These are phyloP conservation scores for Arizona elegans DNA, from an alignment of 2,113 vertebrate species.

Conservation along the genomic window DNA sequence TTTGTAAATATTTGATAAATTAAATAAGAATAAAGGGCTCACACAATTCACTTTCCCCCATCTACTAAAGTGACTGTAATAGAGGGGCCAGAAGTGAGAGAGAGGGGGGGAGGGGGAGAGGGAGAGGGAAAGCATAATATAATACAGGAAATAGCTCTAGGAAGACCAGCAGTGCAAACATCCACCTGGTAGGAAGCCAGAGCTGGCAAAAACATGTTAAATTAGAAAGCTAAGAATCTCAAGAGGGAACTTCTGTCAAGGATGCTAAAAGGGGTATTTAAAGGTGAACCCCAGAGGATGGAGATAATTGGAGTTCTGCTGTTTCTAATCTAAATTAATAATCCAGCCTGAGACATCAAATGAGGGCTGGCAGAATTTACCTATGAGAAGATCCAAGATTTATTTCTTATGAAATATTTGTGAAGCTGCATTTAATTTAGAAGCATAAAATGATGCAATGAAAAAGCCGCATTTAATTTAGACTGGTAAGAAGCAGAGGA, in stretches of 20 bases:
- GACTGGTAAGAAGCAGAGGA: background rate
- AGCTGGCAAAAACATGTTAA: background rate
- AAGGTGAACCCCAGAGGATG: slow-evolving; percentile 12
- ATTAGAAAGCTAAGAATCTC: background rate
- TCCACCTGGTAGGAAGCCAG: background rate
- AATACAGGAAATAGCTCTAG: background rate
- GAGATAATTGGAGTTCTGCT: slow-evolving; percentile 26
- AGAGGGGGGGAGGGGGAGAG: background rate
- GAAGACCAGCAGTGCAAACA: background rate
- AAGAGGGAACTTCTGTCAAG: background rate
- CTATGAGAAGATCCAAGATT: slow-evolving; percentile 2
- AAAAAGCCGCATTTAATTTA: background rate
- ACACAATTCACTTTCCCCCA: background rate
- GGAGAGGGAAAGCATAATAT: too few species aligned
- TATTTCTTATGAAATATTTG: background rate
- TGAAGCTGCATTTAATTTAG: background rate
- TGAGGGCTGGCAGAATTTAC: background rate
- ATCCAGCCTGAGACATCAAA: slow-evolving; percentile 18
- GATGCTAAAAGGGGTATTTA: slow-evolving; percentile 20
- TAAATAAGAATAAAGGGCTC: background rate
- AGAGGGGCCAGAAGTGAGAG: background rate
- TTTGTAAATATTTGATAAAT: background rate
- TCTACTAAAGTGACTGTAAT: background rate
- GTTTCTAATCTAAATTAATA: slow-evolving; percentile 38
- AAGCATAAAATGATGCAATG: background rate